Evolutionary conservation across 2,888 invertebrate species (phyloP).

Genomic region (Drosophila longiperda): DNA sequence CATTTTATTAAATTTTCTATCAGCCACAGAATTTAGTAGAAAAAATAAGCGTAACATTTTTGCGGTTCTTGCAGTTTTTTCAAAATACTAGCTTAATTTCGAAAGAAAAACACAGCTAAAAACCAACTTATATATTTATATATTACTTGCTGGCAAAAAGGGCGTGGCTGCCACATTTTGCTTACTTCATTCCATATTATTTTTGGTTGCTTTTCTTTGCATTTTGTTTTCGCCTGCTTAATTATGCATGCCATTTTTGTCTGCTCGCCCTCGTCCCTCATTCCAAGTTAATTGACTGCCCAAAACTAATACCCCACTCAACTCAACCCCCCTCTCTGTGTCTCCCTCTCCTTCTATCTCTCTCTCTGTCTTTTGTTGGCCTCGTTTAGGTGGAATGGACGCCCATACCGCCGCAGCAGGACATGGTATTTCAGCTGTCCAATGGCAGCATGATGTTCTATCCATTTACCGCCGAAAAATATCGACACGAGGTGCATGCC

Average conservation of each 20-base stretch:
- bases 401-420: conserved; percentile 88
- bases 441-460: conserved; percentile 95
- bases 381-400: conserved; percentile 91
- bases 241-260: conserved; percentile 71
- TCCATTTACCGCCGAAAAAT: conserved; percentile 92
- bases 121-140: not conserved
- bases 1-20: no score
- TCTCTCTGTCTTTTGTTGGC: not conserved
- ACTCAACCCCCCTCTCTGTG: not conserved
- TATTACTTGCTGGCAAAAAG: not conserved
- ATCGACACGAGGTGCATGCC: conserved; percentile 93
- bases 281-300: conserved; percentile 76
- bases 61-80: not conserved
- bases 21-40: not conserved
- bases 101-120: not conserved
- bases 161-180: conserved; percentile 2
- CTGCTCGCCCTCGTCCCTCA: conserved; percentile 42
- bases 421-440: conserved; percentile 90
- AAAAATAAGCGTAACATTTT: not conserved
- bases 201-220: conserved; percentile 18
- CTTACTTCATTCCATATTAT: conserved; percentile 1
- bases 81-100: not conserved
- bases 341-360: not conserved
- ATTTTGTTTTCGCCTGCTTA: conserved; percentile 63
- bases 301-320: conserved; percentile 22